Percentiles rank a stretch among this genome's conserved stretches.
Conservation (phyloP, 2,113 vertebrate species). For the Callionymus lyra region DNA sequence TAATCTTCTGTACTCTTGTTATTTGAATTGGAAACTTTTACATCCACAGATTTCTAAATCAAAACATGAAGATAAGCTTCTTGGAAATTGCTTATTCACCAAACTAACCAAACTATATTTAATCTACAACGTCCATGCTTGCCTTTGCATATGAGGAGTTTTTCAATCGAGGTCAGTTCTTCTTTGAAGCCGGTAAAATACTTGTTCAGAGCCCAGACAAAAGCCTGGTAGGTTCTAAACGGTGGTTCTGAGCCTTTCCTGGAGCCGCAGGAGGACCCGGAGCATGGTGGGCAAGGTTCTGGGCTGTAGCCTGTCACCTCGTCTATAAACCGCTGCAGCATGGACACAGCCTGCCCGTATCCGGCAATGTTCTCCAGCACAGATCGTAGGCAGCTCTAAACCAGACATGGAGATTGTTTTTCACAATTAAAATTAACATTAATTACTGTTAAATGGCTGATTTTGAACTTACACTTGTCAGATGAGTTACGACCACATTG, state of each 20-base stretch:
- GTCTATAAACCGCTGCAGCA: conserved; percentile 93
- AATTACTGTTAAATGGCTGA: not conserved
- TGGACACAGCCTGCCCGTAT: conserved; percentile 87
- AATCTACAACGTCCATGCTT: conserved; percentile 4
- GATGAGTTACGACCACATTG: conserved; percentile 87
- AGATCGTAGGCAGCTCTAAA: conserved; percentile 82
- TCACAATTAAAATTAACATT: not conserved
- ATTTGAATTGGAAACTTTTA: no score
- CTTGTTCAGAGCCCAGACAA: conserved; percentile 94
- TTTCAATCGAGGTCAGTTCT: conserved; percentile 86
- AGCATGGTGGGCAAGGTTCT: conserved; percentile 65
- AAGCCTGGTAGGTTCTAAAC: conserved; percentile 95
- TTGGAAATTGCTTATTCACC: no score
- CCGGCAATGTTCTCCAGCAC: conserved; percentile 86
- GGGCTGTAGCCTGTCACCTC: conserved; percentile 85
- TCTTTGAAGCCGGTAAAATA: conserved; percentile 90
- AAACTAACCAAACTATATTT: no score
- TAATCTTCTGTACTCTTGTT: no score
- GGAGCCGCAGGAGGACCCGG: conserved; percentile 57
- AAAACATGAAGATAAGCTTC: no score
- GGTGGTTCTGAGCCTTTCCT: conserved; percentile 82
- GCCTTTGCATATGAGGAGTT: conserved; percentile 79
- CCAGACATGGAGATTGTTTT: not conserved
- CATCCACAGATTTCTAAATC: no score
- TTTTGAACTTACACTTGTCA: conserved; percentile 79